These are phyloP conservation scores for Etheostoma cragini DNA, from an alignment of 2,113 vertebrate genomes.

Conservation along the genomic window DNA sequence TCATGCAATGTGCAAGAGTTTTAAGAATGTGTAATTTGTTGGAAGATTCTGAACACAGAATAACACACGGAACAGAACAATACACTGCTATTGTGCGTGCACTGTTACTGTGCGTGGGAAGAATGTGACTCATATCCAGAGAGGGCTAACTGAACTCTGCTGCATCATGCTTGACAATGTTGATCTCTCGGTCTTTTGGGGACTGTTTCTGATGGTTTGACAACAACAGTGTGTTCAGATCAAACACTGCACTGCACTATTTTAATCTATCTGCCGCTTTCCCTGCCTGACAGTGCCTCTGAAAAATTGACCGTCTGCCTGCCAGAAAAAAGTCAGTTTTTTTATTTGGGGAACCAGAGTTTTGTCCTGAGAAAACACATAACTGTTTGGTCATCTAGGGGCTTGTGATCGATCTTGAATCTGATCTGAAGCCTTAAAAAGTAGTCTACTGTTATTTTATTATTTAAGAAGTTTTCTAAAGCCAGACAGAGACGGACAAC, in stretches of 20 bases:
- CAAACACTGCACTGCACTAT: conserved; percentile 28
- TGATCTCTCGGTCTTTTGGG: conserved; percentile 45
- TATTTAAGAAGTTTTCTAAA: conserved; percentile 12
- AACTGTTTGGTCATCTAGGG: not conserved
- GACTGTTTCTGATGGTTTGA: conserved; percentile 59
- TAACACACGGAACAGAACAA: conserved; percentile 19
- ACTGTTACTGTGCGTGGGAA: conserved; percentile 66
- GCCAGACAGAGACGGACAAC: conserved; percentile 1
- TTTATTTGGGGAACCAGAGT: not conserved
- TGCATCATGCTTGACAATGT: conserved; percentile 73
- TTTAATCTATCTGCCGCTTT: conserved; percentile 34
- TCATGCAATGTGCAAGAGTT: conserved; percentile 25
- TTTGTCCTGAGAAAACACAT: not conserved
- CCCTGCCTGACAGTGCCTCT: conserved; percentile 8
- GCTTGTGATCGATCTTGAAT: conserved; percentile 12
- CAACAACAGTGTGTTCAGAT: conserved; percentile 56
- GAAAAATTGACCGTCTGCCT: conserved; percentile 6
- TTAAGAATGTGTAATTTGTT: conserved; percentile 34
- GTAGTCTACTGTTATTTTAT: conserved; percentile 3
- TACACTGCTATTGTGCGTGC: conserved; percentile 47
- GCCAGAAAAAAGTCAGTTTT: conserved; percentile 19
- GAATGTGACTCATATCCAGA: conserved; percentile 76
- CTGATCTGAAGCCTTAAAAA: conserved; percentile 12
- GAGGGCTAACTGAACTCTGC: conserved; percentile 57
- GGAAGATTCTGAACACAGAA: conserved; percentile 25